phyloP scores from a whole-genome alignment of 2,888 invertebrate genomes.

The Rutpela maculata region DNA sequence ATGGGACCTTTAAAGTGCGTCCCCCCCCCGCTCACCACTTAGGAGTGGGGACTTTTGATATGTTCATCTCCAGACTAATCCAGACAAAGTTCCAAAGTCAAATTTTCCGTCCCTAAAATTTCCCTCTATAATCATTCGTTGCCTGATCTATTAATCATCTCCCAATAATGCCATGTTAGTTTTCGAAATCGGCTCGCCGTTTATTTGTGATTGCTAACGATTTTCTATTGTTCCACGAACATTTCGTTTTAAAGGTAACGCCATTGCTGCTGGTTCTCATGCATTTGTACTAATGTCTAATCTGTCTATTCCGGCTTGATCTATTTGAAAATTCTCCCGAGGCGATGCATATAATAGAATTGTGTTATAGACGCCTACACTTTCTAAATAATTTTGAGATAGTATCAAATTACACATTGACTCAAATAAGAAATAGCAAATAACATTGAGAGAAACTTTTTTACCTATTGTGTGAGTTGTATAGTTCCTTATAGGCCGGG shows the following conservation, averaged over 20 bases:
- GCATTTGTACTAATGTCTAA: neutral
- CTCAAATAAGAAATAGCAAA: conserved; percentile 7
- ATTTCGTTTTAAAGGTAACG: neutral
- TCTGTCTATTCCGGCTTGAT: conserved; percentile 8
- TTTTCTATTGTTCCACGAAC: too few relatives aligned
- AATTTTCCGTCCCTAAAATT: too few relatives aligned
- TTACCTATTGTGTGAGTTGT: neutral
- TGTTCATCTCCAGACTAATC: too few relatives aligned
- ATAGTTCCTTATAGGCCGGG: neutral
- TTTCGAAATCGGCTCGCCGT: too few relatives aligned
- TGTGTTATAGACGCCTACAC: conserved; percentile 26
- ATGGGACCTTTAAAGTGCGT: too few relatives aligned
- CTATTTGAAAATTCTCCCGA: conserved; percentile 17
- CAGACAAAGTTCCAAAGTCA: too few relatives aligned
- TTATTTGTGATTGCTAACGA: too few relatives aligned
- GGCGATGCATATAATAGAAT: conserved; percentile 22
- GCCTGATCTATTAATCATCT: too few relatives aligned
- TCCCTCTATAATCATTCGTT: too few relatives aligned
- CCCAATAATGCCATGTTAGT: too few relatives aligned
- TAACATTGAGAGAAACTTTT: conserved; percentile 19
- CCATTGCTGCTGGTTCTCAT: conserved; percentile 8
- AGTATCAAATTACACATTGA: conserved; percentile 20
- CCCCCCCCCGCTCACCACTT: too few relatives aligned
- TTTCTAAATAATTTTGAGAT: conserved; percentile 31
- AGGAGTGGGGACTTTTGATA: too few relatives aligned